Evolutionary conservation across 2,113 vertebrate genomes (phyloP).

Genomic region (Oryzias javanicus): DNA sequence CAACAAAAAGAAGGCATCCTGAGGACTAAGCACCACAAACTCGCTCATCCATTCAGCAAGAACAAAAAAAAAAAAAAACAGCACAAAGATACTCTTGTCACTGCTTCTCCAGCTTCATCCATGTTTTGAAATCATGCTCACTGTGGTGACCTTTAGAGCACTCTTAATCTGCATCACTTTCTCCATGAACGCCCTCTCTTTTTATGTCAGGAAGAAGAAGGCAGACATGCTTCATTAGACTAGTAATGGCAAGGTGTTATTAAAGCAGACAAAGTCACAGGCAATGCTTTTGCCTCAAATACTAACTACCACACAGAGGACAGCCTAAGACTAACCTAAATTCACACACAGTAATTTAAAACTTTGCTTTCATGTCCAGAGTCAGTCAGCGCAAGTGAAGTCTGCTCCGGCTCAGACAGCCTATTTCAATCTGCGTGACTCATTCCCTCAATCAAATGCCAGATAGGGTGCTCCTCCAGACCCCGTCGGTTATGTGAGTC

Average conservation of each 20-base stretch:
- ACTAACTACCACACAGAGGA: constrained; percentile 25
- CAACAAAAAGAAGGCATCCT: constrained; percentile 55
- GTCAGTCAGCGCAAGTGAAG: constrained; percentile 40
- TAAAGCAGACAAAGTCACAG: constrained; percentile 55
- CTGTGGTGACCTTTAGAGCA: constrained; percentile 52
- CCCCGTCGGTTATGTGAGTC: constrained; percentile 55
- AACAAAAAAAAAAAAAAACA: constrained; percentile 38
- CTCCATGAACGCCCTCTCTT: constrained; percentile 37
- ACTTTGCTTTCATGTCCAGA: constrained; percentile 54
- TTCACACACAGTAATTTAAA: constrained; percentile 42
- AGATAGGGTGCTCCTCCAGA: constrained; percentile 54
- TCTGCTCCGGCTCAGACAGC: constrained; percentile 40
- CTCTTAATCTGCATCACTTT: constrained; percentile 39
- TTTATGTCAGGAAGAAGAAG: constrained; percentile 56
- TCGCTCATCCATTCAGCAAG: constrained; percentile 55
- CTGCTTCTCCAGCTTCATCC: constrained; percentile 28
- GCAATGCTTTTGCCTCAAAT: constrained; percentile 34
- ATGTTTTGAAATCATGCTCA: constrained; percentile 34
- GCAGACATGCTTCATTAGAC: constrained; percentile 70
- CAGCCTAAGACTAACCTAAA: constrained; percentile 18
- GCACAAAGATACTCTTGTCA: constrained; percentile 43
- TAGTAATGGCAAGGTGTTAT: constrained; percentile 71
- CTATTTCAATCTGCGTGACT: constrained; percentile 67
- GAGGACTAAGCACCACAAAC: constrained; percentile 65
- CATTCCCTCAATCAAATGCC: constrained; percentile 61